Percentiles rank a stretch among this genome's conserved stretches.
These are phyloP conservation scores for Crossaster papposus DNA, from an alignment of 53 echinoderm and acorn worm species.

Conservation along the genomic window DNA sequence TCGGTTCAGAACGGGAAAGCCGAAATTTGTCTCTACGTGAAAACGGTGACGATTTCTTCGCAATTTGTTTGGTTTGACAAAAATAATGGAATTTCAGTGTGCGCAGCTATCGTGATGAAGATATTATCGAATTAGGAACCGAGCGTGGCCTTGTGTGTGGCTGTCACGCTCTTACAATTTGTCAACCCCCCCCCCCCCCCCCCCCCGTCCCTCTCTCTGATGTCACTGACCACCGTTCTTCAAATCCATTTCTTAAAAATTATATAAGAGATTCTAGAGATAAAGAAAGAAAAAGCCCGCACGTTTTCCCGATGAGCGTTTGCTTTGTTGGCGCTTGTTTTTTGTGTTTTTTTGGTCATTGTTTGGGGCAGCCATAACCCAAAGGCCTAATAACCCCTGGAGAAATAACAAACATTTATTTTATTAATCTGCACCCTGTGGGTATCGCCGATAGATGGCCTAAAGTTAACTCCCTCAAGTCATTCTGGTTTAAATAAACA, in stretches of 20 bases:
- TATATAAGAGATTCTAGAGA: not conserved
- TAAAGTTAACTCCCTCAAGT: not conserved
- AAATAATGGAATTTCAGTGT: not conserved
- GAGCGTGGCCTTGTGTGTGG: not conserved
- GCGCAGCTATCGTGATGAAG: not conserved
- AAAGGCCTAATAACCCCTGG: not conserved
- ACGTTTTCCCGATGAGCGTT: not conserved
- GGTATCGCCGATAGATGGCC: not conserved
- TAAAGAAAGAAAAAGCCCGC: not conserved
- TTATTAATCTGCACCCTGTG: conserved; percentile 22
- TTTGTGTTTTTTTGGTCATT: too few relatives aligned
- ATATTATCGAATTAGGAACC: not conserved
- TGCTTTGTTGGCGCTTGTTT: too few relatives aligned
- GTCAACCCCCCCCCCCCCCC: not conserved
- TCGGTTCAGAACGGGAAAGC: too few relatives aligned
- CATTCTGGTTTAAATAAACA: not conserved
- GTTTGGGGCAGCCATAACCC: not conserved
- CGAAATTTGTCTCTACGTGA: too few relatives aligned
- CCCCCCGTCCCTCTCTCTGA: too few relatives aligned
- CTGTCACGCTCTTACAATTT: not conserved
- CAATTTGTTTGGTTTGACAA: too few relatives aligned
- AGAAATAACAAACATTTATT: not conserved
- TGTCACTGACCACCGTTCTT: not conserved
- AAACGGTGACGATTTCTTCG: too few relatives aligned
- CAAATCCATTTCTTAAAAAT: not conserved